Base-by-base conservation (phyloP, 2,888 invertebrate genomes). In the Yponomeuta malinellus region DNA sequence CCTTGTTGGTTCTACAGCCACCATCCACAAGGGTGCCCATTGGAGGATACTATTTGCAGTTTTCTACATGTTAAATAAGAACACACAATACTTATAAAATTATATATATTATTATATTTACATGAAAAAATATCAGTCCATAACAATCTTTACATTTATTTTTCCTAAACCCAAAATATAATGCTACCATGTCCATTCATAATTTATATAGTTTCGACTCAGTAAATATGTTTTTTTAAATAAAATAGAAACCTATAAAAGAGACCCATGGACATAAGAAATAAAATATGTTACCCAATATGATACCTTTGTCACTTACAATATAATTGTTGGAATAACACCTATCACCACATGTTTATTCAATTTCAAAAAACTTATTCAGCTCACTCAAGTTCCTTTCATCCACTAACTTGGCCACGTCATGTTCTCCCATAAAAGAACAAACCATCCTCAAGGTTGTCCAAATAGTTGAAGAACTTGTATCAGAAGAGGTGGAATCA, bases 391-490 rank as follows among this genome's bases (percentile, higher is more conserved):
- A 85, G 84, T 95, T 94, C 74, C 93, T 93, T 37, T 93, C 93
- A 82, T 94, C 94, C 9, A 95, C 93, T 71, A 93, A 84, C 69
- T 92, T 92, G 72, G 94, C 94, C 69, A 95, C 84, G 79, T 95
- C 94, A 78, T 93, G 92, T 78, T 94, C 93, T 71, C 95, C 95
- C 94, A 98, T 95, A 74, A 98, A 90, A 5, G 97, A 96, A 71
- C 96, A 93, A 63, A 97, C 96, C 95, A 98, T 96, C 80, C 97
- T 94, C 71, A 99, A 90, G 0, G 98, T 98, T 70, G 96, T 96
- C 99, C 99, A 99, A 83, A 99, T 98, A 64, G 97, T 97, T 76
- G 97, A 96, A 0, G 98, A 98, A 82, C 93, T 95, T 71, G 94
- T 97, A 74, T 94, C 93, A 72, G 76, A 78, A 23, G 76, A 75